Conservation (phyloP, 2,797 vertebrate genomes). For the Fistularia tabacaria region DNA sequence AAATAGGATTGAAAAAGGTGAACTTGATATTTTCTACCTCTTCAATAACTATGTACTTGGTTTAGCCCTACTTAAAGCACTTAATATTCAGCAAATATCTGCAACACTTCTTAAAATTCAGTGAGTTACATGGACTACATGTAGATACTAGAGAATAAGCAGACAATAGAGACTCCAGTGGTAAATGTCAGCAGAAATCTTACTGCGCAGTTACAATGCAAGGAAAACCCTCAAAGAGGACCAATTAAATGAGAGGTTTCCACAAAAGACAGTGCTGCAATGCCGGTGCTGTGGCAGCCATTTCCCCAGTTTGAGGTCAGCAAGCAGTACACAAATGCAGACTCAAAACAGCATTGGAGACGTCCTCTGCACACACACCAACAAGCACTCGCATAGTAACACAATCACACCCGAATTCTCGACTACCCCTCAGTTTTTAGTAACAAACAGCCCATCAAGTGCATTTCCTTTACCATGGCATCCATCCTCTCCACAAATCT, state of each 20-base stretch:
- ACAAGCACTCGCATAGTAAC: constrained; percentile 26
- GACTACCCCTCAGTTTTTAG: constrained; percentile 36
- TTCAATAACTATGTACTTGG: too few species aligned
- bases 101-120: too few species aligned
- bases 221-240: constrained; percentile 29
- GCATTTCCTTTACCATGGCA: constrained; percentile 47
- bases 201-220: constrained; percentile 20
- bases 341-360: neutral
- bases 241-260: constrained; percentile 43
- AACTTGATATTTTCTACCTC: too few species aligned
- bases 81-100: too few species aligned
- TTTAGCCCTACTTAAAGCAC: too few species aligned
- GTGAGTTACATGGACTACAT: too few species aligned
- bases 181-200: constrained; percentile 5
- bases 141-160: constrained; percentile 23
- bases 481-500: constrained; percentile 33
- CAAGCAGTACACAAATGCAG: constrained; percentile 19
- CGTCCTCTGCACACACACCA: constrained; percentile 15
- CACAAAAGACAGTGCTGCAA: constrained; percentile 27
- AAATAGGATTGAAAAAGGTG: too few species aligned
- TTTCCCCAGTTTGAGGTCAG: constrained; percentile 1
- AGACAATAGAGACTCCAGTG: constrained; percentile 6
- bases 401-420: constrained; percentile 5
- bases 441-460: constrained; percentile 64
- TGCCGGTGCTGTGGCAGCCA: constrained; percentile 25